phyloP scores from a whole-genome alignment of 2,113 vertebrate genomes.

The Spizaetus ornatus region DNA sequence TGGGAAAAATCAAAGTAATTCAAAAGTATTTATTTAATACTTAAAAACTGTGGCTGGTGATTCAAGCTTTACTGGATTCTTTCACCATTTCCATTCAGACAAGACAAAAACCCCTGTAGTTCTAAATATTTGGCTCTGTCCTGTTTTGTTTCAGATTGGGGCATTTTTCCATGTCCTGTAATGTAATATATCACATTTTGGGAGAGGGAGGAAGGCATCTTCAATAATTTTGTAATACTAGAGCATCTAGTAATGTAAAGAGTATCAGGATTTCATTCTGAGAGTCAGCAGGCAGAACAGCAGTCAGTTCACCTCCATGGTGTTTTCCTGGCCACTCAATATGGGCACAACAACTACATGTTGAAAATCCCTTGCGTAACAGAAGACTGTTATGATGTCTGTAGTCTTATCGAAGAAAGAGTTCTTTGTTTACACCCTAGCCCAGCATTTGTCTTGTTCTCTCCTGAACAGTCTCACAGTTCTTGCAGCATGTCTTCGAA shows the following conservation, averaged over 20 bases:
- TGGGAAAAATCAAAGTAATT: neutral
- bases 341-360: neutral
- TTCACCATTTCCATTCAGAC: neutral
- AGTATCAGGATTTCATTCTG: neutral
- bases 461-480: neutral
- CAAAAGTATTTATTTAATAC: neutral
- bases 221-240: neutral
- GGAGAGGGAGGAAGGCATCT: neutral
- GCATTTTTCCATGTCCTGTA: neutral
- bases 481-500: neutral
- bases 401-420: neutral
- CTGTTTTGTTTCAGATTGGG: neutral
- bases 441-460: neutral
- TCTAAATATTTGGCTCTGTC: neutral
- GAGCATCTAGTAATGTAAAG: neutral
- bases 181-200: neutral
- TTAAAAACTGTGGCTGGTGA: neutral
- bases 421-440: neutral
- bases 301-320: neutral
- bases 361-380: neutral
- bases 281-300: neutral
- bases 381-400: neutral
- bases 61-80: neutral
- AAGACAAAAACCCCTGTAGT: neutral
- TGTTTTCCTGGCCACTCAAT: neutral